Evolutionary conservation across 2,797 vertebrate genomes (phyloP), one percentile per base, ranked within the genome.

Genomic region (Muscicapa comitata): DNA sequence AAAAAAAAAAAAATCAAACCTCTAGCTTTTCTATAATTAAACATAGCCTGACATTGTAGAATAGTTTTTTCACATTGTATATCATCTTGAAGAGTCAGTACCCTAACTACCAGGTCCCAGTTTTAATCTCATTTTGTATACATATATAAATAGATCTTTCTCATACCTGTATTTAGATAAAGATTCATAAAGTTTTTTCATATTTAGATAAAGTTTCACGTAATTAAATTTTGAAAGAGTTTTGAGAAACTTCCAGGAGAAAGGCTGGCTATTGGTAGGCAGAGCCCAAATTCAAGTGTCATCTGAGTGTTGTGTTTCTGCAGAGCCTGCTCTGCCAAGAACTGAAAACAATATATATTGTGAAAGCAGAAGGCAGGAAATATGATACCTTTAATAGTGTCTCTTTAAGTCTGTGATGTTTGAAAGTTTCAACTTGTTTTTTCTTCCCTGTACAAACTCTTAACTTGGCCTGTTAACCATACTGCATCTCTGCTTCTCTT

Each of bases 401-500:
- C 83, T 84, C 26, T 70, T 57, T 8, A 73, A 74, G 48, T 54
- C 57, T 68, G 63, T 61, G 71, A 42, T 66, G 31, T 65, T 88
- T 94, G 55, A 50, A 91, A 85, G 16, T 53, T 57, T 57, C 53
- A 18, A 5, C 3, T 19, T 8, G 59, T n/a, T 26, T 31, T 16
- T 10, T 15, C 37, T n/a, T 13, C 51, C 17, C 45, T 35, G 26
- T 65, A 20, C 1, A 0, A 79, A 31, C 84, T 68, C 75, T 92
- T 76, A 73, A 53, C 21, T 91, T 87, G 81, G 81, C 81, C 81
- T 87, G 45, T 74, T 88, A 55, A 63, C 65, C 58, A 40, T 43
- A 43, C 77, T n/a, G 68, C 51, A 90, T 86, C 84, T 96, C 88
- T 94, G 78, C 92, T 93, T 93, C 54, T 93, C 84, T 96, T 95